Evolutionary conservation across 2,113 vertebrate species (phyloP).

Genomic region (Lasiurus cinereus): DNA sequence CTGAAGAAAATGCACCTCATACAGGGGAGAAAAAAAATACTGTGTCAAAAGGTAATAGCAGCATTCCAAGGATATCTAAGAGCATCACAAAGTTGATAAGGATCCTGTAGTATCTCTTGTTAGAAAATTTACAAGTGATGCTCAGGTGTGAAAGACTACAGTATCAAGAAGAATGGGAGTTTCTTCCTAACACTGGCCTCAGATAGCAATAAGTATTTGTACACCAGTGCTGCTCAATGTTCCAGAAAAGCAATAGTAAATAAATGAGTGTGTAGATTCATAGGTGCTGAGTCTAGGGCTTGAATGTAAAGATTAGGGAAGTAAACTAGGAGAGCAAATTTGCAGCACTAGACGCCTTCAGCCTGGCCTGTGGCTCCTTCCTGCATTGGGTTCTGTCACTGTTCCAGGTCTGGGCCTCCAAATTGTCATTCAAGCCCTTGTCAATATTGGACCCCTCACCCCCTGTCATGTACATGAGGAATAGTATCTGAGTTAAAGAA

Average conservation of each 20-base stretch:
- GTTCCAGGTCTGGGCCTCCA: neutral
- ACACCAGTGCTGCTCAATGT: neutral
- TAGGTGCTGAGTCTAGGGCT: neutral
- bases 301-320: neutral
- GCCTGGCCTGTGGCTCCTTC: neutral
- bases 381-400: neutral
- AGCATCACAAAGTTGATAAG: neutral
- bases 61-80: neutral
- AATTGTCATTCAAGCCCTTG: slow-evolving; percentile 45
- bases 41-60: neutral
- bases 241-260: slow-evolving; percentile 43
- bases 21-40: no score
- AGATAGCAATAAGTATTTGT: neutral
- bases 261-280: neutral
- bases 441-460: slow-evolving; percentile 34
- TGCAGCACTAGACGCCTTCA: neutral
- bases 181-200: neutral
- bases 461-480: slow-evolving; percentile 15
- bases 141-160: neutral
- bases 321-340: neutral
- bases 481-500: slow-evolving; percentile 37
- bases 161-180: neutral
- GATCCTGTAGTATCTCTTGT: neutral
- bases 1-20: neutral
- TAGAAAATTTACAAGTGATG: neutral